Evolutionary conservation across 2,888 invertebrate genomes (phyloP).

Genomic region (Gymnosoma rotundatum): DNA sequence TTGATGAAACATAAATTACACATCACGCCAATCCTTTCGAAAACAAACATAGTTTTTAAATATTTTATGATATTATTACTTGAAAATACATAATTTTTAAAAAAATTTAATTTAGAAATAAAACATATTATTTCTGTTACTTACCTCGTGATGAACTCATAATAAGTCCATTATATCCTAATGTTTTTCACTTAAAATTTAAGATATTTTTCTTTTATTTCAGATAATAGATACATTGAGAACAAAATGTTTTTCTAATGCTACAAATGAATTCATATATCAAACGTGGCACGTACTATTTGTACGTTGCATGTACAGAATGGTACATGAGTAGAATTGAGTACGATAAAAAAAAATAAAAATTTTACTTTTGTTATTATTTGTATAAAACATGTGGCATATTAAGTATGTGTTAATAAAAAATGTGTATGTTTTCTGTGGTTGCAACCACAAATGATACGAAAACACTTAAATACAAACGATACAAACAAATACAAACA

Average conservation of each 20-base stretch:
- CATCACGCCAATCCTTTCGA: too few species aligned
- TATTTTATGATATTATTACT: too few species aligned
- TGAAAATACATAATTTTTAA: too few species aligned
- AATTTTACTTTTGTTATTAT: not conserved
- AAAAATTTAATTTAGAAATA: not conserved
- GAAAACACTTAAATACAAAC: not conserved
- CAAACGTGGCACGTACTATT: slow-evolving; percentile 55
- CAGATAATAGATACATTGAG: slow-evolving; percentile 39
- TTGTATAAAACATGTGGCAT: slow-evolving; percentile 64
- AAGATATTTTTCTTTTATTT: not conserved
- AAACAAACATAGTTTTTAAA: too few species aligned
- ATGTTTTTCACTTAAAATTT: not conserved
- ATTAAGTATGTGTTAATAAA: slow-evolving; percentile 69
- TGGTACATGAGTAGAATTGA: slow-evolving; percentile 6
- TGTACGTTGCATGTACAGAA: slow-evolving; percentile 14
- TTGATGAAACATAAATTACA: too few species aligned
- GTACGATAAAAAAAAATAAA: slow-evolving; percentile 18
- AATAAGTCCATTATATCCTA: not conserved
- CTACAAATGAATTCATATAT: slow-evolving; percentile 49
- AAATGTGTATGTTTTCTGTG: slow-evolving; percentile 44
- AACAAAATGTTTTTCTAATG: slow-evolving; percentile 41
- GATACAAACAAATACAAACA: slow-evolving; percentile 40
- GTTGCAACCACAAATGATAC: slow-evolving; percentile 28
- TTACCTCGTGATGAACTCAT: not conserved
- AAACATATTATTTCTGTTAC: not conserved